Evolutionary conservation across 1,140 invertebrate species (phyloP).

Genomic region (Nasonia longicornis): DNA sequence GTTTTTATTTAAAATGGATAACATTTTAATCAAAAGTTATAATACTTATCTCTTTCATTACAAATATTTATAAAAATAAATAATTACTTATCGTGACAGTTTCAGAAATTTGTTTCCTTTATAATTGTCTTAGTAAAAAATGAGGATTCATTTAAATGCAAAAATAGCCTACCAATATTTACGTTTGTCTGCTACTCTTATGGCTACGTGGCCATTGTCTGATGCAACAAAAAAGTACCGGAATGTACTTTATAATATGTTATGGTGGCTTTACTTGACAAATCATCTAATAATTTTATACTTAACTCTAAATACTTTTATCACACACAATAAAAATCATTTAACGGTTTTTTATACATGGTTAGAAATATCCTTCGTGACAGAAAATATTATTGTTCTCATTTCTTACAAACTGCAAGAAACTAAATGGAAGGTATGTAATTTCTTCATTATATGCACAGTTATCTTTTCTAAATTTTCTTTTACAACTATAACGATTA

Average conservation of each 20-base stretch:
- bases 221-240: no score
- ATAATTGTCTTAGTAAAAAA: background rate
- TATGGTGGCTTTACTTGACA: slow-evolving; percentile 30
- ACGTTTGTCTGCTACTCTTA: background rate
- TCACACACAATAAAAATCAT: background rate
- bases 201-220: slow-evolving; percentile 9
- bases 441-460: background rate
- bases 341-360: slow-evolving; percentile 5
- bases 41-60: no score
- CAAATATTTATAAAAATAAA: no score
- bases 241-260: background rate
- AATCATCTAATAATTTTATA: slow-evolving; percentile 14
- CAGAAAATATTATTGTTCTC: slow-evolving; percentile 4
- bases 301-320: slow-evolving; percentile 7
- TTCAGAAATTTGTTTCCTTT: no score
- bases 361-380: slow-evolving; percentile 11
- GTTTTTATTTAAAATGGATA: no score
- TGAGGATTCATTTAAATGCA: slow-evolving; percentile 16
- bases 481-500: no score
- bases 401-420: slow-evolving; percentile 21
- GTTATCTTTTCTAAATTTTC: no score
- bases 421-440: slow-evolving; percentile 9
- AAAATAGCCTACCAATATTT: background rate
- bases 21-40: no score
- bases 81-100: no score